Base-by-base conservation (phyloP, 2,797 vertebrate genomes). In the Dendrocincla tyrannina region DNA sequence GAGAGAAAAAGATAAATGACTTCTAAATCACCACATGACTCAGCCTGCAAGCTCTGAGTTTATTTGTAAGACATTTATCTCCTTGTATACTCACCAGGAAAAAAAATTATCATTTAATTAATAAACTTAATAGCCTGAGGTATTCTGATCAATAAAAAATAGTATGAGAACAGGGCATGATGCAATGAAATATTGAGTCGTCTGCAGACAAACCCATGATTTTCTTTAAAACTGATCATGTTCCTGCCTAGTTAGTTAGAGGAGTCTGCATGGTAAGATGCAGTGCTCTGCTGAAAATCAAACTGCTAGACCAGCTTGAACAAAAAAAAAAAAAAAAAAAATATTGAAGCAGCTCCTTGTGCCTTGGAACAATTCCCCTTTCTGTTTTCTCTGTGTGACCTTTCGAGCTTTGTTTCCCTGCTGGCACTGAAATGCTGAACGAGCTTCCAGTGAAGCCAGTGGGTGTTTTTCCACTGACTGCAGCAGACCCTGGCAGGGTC, bases 71-170 rank as follows among this genome's bases (percentile, higher is more conserved):
- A 88, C 94, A 96, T 98, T 97, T 98, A 96, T 97, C 96, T 98
- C 93, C 79, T 94, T 96, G 88, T 96, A 84, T 92, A 86, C 86
- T 96, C 85, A 94, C 86, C 14, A 88, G 75, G 33, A 63, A 77
- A 95, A 97, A 92, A 96, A 95, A 93, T 91, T 96, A 98, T 95
- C 87, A 96, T 96, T 97, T 97, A 97, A 98, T 98, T 98, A 98
- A 98, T 98, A 97, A 97, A 93, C 84, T 95, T 97, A 97, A 97
- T 96, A 96, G 94, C 92, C 89, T 93, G 86, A 95, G 91, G 90
- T 97, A 95, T 91, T 60, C 88, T 72, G 85, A 97, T 98, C 97
- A 97, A 97, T 98, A 95, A 83, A 83, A 91, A 94, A 92, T 85
- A 89, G 92, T 96, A 93, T 64, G 55, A 89, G 80, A 95, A 85